Base-by-base conservation (phyloP, 1,140 invertebrate genomes). In the Drosophila prosaltans region DNA sequence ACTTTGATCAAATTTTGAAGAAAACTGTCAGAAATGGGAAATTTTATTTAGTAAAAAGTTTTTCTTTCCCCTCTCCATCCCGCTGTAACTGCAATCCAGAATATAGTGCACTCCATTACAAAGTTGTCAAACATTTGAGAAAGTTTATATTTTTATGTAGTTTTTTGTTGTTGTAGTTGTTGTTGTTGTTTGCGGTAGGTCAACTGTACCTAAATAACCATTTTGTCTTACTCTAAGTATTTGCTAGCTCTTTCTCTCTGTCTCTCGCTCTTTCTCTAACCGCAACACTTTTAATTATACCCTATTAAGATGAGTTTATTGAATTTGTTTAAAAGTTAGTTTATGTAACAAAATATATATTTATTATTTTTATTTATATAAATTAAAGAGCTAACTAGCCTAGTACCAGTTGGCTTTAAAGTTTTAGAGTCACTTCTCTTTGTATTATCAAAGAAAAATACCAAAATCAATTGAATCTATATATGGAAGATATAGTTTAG, bases 131-230 rank as follows among this genome's bases (percentile, higher is more conserved):
- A 45, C 32, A 48, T 45, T 73, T 69, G 76, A 58, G 83, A 86
- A 86, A 86, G 80, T 86, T 78, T 81, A 24, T 51, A 16, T 57
- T 51, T 28, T 30, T 43, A 43, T 48, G 3, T 58, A 76, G 66
- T 62, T 41, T 54, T 69, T 69, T 68, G 26, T 51, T 10, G 70
- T 72, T 74, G 36, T 61, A 4, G 4, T 36, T 36, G 1, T 36
- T 36, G 3, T 41, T 55, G 41, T 76, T 51, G 65, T 79, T 73
- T 81, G 78, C 40, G 71, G 78, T 78, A 78, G 82, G 71, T 79
- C 69, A 82, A 78, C 69, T 85, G 70, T 76, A 77, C 72, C 54
- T 32, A 57, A 28, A 57, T 32, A 57, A 28, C 11, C 10, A 59
- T 39, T 71, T 74, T 64, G 30, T 60, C 30, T 74, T 66, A 55